These are phyloP conservation scores for Melanotus villosus DNA, from an alignment of 2,888 invertebrate species.

Conservation along the genomic window DNA sequence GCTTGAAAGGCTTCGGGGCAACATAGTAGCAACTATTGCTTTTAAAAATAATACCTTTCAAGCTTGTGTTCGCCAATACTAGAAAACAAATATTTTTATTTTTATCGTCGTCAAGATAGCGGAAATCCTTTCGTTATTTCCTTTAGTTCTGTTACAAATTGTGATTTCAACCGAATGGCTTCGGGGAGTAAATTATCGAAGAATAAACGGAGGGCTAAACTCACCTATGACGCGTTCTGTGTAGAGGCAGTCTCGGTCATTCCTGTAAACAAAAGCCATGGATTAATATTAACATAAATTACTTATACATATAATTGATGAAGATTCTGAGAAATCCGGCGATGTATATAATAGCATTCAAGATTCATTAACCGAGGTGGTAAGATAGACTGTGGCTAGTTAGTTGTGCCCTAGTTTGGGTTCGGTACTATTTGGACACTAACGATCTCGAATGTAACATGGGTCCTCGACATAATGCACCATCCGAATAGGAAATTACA, in stretches of 20 bases:
- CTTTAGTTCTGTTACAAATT: too few relatives aligned
- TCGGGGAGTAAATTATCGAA: too few relatives aligned
- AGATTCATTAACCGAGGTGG: constrained; percentile 24
- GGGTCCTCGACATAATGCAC: constrained; percentile 39
- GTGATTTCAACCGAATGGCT: too few relatives aligned
- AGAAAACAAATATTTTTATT: constrained; percentile 26
- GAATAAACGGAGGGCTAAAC: neutral
- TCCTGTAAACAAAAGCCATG: neutral
- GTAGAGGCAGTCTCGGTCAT: neutral
- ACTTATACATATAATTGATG: neutral
- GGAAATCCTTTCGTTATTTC: too few relatives aligned
- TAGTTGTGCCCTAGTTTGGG: constrained; percentile 25
- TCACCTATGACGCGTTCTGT: neutral
- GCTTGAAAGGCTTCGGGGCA: constrained; percentile 20
- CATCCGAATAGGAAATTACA: constrained; percentile 52
- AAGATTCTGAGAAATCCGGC: too few relatives aligned
- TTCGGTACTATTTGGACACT: constrained; percentile 22
- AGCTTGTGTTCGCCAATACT: constrained; percentile 2
- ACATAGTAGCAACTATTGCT: constrained; percentile 26
- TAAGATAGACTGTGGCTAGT: constrained; percentile 27
- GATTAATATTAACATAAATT: neutral
- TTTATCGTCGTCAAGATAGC: too few relatives aligned
- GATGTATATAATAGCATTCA: constrained; percentile 6
- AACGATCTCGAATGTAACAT: constrained; percentile 44
- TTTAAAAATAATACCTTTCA: constrained; percentile 23